These are phyloP conservation scores for Papilio dardanus DNA, from an alignment of 1,140 invertebrate species.

Conservation along the genomic window DNA sequence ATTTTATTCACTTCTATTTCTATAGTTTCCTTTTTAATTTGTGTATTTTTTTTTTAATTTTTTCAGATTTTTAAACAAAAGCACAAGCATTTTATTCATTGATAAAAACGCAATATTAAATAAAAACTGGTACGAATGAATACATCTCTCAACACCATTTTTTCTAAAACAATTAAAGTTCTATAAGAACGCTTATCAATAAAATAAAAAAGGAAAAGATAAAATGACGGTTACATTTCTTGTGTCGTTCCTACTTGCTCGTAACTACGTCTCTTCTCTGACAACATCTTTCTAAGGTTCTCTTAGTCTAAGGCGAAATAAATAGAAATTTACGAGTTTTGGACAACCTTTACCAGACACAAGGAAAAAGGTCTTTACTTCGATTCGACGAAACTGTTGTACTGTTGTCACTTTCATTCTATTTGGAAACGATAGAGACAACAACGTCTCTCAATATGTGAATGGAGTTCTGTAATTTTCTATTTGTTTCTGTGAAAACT, in stretches of 20 bases:
- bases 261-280: conserved; percentile 2
- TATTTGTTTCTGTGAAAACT: not conserved
- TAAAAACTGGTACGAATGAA: not conserved
- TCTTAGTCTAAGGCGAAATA: not conserved
- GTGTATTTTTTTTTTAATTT: not conserved
- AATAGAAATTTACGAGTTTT: conserved; percentile 1
- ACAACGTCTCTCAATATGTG: not conserved
- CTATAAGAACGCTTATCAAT: not conserved
- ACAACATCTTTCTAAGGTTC: conserved; percentile 1
- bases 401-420: not conserved
- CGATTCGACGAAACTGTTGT: not conserved
- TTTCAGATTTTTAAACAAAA: not conserved
- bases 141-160: not conserved
- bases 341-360: not conserved
- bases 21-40: too few relatives aligned
- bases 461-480: too few relatives aligned
- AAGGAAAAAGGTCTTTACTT: not conserved
- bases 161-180: not conserved
- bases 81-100: conserved; percentile 5
- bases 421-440: not conserved
- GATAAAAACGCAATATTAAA: not conserved
- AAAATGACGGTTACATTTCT: not conserved
- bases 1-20: not conserved
- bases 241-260: conserved; percentile 34
- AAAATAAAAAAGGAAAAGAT: conserved; percentile 3